A percentile compares a stretch with the other conserved stretches of the same genome.
phyloP scores from a whole-genome alignment of 2,888 invertebrate genomes.

The Lepidocyrtinus sp. region DNA sequence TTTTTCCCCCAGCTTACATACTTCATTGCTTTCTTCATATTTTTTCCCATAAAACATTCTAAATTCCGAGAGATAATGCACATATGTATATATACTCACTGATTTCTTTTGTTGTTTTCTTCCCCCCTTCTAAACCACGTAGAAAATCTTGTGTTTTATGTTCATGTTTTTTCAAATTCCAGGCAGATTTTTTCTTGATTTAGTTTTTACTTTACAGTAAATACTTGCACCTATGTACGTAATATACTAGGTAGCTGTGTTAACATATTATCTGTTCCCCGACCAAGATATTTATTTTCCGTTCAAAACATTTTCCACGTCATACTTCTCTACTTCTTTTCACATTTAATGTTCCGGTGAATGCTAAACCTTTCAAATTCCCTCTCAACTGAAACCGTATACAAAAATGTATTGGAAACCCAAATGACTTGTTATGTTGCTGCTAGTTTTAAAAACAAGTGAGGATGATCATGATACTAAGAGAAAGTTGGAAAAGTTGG shows the following conservation, averaged over 20 bases:
- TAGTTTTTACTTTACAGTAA: no score
- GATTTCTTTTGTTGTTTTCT: not conserved
- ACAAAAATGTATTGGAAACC: not conserved
- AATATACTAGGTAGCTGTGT: no score
- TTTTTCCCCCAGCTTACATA: constrained; percentile 8
- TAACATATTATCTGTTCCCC: not conserved
- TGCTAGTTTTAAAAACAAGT: no score
- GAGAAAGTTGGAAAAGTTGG: no score
- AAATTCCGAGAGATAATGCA: constrained; percentile 29
- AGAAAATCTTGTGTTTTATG: no score
- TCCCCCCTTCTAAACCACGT: no score
- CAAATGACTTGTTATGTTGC: not conserved
- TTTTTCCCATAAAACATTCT: constrained; percentile 23
- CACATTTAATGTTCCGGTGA: not conserved
- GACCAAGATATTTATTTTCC: not conserved
- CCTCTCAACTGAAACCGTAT: not conserved
- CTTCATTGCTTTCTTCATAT: constrained; percentile 25
- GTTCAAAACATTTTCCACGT: not conserved
- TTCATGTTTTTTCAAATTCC: no score
- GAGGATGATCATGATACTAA: no score
- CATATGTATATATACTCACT: constrained; percentile 21
- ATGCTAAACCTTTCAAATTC: not conserved
- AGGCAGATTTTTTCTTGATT: no score
- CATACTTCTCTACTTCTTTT: not conserved
- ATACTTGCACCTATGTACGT: no score